These are phyloP conservation scores for Drosophila quinaria DNA, from an alignment of 2,888 invertebrate genomes.

Conservation along the genomic window DNA sequence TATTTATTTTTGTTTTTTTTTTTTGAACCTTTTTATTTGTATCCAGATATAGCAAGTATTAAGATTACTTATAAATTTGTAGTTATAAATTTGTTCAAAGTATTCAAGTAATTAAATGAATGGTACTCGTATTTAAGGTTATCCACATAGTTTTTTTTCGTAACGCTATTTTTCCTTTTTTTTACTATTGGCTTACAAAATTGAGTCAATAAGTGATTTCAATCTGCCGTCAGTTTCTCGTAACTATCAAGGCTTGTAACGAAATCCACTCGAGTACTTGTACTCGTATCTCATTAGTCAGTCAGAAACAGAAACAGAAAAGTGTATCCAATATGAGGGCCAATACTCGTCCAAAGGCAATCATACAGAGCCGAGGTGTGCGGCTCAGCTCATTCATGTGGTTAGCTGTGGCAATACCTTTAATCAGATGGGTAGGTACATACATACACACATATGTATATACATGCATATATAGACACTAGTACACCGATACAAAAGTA, in stretches of 20 bases:
- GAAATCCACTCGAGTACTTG: constrained; percentile 1
- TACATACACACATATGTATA: not conserved
- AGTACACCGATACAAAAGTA: constrained; percentile 3
- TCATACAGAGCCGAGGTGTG: not conserved
- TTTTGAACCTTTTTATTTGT: no score
- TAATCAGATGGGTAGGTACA: constrained; percentile 4
- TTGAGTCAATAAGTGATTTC: not conserved
- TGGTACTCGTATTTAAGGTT: no score
- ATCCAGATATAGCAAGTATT: no score
- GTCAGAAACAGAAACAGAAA: constrained; percentile 4
- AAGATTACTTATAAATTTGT: no score
- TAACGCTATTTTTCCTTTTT: no score
- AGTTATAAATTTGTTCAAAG: no score
- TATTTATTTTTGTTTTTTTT: no score
- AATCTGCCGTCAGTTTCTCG: not conserved
- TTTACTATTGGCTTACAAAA: no score
- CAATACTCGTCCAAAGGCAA: not conserved
- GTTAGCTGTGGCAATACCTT: constrained; percentile 11
- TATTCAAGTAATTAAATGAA: no score
- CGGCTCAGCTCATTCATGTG: constrained; percentile 13
- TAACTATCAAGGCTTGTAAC: not conserved
- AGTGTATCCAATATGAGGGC: not conserved
- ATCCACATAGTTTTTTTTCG: no score
- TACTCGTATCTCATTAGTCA: constrained; percentile 19
- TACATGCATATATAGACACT: no score